Evolutionary conservation across 2,113 vertebrate genomes (phyloP), one percentile per base, ranked within the genome.

Genomic region (Tinamus guttatus): DNA sequence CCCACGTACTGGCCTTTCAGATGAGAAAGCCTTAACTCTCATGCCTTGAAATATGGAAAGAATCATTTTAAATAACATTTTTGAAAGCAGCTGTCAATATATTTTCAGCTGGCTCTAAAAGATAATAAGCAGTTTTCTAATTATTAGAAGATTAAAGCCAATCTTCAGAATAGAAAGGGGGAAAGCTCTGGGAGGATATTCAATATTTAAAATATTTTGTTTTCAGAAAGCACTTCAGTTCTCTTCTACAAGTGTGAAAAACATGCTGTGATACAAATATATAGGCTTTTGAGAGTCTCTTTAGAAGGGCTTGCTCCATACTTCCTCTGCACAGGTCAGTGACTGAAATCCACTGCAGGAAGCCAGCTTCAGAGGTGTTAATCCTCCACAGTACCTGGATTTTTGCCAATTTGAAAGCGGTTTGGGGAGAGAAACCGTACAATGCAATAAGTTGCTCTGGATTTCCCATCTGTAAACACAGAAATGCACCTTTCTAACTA

Each of bases 311-410:
- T 52, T n/a, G 5, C 3, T 87, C 30, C 5, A 5, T n/a, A 9
- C 43, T 85, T 65, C 25, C 7, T 22, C 30, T 77, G 25, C 6
- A 12, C 7, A 73, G 16, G 17, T 62, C 38, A 62, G 28, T 32
- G 12, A 34, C 14, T 4, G 75, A 90, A 90, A 30, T 2, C 17
- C 12, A 9, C 2, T 3, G 18, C 36, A 7, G 2, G 24, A 81
- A 90, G 49, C 69, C 89, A 95, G 34, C n/a, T 84, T 81, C 77
- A 70, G 60, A 71, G 45, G 56, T 30, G 36, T 75, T 92, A 81
- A 90, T 12, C n/a, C 40, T 58, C 21, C 36, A 65, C 25, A 34
- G 19, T 7, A 4, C 49, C 60, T 81, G n/a, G 27, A 81, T 77
- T 74, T 74, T 28, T 88, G 45, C 9, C 63, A 36, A 40, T 13